phyloP scores from a whole-genome alignment of 2,888 invertebrate genomes.

The Baronia brevicornis region DNA sequence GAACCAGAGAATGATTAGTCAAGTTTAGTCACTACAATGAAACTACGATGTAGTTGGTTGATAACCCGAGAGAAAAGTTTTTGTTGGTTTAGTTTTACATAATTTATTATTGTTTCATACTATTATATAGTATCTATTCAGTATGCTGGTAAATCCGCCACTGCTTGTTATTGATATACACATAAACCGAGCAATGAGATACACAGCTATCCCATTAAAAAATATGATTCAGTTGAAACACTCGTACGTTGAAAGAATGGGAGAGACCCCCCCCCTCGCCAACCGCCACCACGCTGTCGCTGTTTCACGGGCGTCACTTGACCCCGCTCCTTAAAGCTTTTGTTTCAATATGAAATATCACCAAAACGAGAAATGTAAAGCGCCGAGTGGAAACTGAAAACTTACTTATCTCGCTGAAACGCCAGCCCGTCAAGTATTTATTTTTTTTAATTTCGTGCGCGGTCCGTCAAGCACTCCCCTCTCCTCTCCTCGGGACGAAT shows the following conservation, averaged over 20 bases:
- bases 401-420: constrained; percentile 7
- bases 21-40: too few relatives aligned
- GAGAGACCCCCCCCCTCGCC: constrained; percentile 14
- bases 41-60: too few relatives aligned
- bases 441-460: constrained; percentile 10
- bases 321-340: constrained; percentile 55
- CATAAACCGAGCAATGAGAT: constrained; percentile 10
- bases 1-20: too few relatives aligned
- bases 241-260: constrained; percentile 23
- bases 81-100: too few relatives aligned
- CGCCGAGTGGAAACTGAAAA: background rate
- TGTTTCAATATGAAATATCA: constrained; percentile 69
- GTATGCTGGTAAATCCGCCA: too few relatives aligned
- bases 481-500: too few relatives aligned
- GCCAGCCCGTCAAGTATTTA: constrained; percentile 2
- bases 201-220: constrained; percentile 40
- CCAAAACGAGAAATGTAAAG: constrained; percentile 19
- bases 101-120: too few relatives aligned
- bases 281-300: constrained; percentile 20
- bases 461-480: too few relatives aligned
- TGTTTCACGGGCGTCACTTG: constrained; percentile 48
- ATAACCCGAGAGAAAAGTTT: too few relatives aligned
- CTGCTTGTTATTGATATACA: constrained; percentile 14
- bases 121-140: too few relatives aligned
- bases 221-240: constrained; percentile 45